phyloP scores from a whole-genome alignment of 2,113 vertebrate species.

The Brienomyrus longianalis region DNA sequence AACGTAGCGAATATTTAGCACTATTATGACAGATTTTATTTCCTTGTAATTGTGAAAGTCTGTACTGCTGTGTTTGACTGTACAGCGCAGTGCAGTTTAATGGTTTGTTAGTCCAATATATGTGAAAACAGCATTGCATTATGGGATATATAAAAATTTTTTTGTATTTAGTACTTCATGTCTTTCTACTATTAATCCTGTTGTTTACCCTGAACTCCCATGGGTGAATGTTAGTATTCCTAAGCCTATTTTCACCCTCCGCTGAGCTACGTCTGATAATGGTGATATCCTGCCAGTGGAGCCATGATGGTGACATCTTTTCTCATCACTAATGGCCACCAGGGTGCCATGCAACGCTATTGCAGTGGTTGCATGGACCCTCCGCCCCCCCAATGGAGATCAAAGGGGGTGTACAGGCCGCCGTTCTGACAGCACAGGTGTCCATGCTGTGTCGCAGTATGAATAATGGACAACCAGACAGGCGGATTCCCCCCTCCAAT shows the following conservation, averaged over 20 bases:
- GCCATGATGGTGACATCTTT: background rate
- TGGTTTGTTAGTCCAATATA: background rate
- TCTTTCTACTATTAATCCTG: background rate
- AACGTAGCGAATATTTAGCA: background rate
- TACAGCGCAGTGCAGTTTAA: background rate
- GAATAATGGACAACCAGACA: slow-evolving; percentile 5
- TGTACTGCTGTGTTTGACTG: background rate
- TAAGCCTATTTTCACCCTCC: background rate
- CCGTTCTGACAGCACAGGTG: background rate
- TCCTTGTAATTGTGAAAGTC: background rate
- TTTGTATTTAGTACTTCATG: background rate
- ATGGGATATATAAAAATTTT: background rate
- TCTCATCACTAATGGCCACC: background rate
- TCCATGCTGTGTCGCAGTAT: background rate
- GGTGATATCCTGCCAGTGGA: background rate
- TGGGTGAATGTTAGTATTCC: background rate
- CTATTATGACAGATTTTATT: background rate
- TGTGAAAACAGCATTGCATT: background rate
- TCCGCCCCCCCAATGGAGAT: background rate
- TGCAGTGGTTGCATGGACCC: background rate
- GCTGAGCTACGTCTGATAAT: background rate
- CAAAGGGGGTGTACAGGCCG: background rate
- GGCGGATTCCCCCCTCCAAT: background rate
- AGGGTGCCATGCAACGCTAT: too few species aligned
- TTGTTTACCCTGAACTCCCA: background rate